These are phyloP conservation scores for Anolis apletophallus DNA, from an alignment of 2,797 vertebrate genomes.

Conservation along the genomic window DNA sequence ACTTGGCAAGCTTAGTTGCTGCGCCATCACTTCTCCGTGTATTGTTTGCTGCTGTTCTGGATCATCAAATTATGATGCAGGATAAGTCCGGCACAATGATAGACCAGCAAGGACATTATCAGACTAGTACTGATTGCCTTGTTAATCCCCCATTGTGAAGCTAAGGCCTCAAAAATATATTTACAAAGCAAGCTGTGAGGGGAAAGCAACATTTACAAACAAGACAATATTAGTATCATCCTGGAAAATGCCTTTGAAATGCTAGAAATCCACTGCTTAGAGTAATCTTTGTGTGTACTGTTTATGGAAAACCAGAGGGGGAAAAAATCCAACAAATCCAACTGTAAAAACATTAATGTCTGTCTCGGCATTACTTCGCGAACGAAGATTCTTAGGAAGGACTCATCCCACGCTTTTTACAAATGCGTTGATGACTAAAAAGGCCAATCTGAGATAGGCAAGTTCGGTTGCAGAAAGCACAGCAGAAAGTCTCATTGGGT, in stretches of 20 bases:
- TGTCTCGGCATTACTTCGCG: too few relatives aligned
- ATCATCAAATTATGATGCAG: conserved; percentile 29
- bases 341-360: too few relatives aligned
- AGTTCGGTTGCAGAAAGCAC: too few relatives aligned
- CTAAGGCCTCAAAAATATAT: neutral
- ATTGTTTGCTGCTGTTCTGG: conserved; percentile 23
- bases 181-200: neutral
- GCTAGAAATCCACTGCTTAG: neutral
- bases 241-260: neutral
- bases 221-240: neutral
- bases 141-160: conserved; percentile 19
- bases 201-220: neutral
- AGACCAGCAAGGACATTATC: neutral
- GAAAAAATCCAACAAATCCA: too few relatives aligned
- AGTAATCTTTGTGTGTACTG: too few relatives aligned
- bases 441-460: too few relatives aligned
- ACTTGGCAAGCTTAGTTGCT: conserved; percentile 40
- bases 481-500: too few relatives aligned
- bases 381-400: too few relatives aligned
- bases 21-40: conserved; percentile 41
- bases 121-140: conserved; percentile 20
- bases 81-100: neutral
- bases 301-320: too few relatives aligned
- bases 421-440: too few relatives aligned
- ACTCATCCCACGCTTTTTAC: too few relatives aligned